Conservation (phyloP, 2,797 vertebrate species). For the Phylloscopus collybita region DNA sequence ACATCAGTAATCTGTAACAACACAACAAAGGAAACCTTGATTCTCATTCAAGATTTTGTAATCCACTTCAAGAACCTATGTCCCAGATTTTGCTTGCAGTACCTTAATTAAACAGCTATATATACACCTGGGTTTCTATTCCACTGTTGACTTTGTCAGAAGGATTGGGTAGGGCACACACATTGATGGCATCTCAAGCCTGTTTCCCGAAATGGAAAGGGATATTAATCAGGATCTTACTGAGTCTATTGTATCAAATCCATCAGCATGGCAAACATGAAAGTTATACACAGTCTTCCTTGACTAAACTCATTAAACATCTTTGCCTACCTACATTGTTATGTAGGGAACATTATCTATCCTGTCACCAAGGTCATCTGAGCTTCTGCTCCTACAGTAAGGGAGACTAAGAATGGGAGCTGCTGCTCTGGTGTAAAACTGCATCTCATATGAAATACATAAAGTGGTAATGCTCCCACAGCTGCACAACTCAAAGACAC, state of each 20-base stretch:
- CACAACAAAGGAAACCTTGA: not conserved
- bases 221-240: not conserved
- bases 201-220: not conserved
- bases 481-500: not conserved
- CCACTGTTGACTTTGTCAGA: not conserved
- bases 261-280: not conserved
- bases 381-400: not conserved
- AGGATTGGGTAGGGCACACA: not conserved
- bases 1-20: accelerated
- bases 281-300: not conserved
- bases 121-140: not conserved
- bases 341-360: not conserved
- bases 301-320: not conserved
- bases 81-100: not conserved
- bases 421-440: not conserved
- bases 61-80: not conserved
- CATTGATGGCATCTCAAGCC: not conserved
- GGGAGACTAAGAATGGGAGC: not conserved
- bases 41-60: not conserved
- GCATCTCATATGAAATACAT: not conserved
- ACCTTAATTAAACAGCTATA: not conserved
- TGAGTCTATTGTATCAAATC: not conserved
- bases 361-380: not conserved
- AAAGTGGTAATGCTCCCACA: not conserved
- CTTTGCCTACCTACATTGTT: not conserved